A percentile compares a stretch with the other conserved stretches of the same genome.
phyloP scores from a whole-genome alignment of 1,140 invertebrate genomes.

The Vanessa atalanta region DNA sequence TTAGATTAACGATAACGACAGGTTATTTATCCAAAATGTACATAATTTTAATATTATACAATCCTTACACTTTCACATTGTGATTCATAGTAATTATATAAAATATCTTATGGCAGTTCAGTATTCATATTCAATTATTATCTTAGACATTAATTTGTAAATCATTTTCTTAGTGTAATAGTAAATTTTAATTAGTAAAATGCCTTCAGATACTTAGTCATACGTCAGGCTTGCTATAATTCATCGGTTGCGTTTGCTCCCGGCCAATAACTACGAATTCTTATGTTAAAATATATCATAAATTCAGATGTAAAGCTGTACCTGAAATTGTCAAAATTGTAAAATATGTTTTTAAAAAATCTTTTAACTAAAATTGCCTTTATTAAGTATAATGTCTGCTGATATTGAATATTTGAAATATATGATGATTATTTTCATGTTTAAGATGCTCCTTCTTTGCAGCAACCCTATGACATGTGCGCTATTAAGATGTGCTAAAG shows the following conservation, averaged over 20 bases:
- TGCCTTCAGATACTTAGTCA: background rate
- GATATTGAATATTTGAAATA: background rate
- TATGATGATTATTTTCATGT: background rate
- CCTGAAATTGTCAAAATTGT: no score
- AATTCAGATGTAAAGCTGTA: no score
- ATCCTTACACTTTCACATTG: no score
- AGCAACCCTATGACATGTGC: background rate
- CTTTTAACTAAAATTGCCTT: no score
- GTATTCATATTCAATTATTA: background rate
- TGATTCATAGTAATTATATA: no score
- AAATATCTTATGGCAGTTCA: background rate
- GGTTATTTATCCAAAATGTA: no score
- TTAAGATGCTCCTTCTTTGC: background rate
- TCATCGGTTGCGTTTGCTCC: background rate
- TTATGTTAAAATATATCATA: no score
- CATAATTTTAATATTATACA: no score
- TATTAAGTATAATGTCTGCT: no score
- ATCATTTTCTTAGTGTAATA: background rate
- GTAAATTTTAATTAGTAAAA: background rate
- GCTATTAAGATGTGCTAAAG: background rate
- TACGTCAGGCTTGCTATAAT: background rate
- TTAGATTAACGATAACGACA: no score
- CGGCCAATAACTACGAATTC: background rate
- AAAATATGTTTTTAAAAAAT: no score
- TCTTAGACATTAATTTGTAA: background rate